Evolutionary conservation across 2,113 vertebrate species (phyloP), one percentile per base, ranked within the genome.

Genomic region (Clarias macrocephalus): DNA sequence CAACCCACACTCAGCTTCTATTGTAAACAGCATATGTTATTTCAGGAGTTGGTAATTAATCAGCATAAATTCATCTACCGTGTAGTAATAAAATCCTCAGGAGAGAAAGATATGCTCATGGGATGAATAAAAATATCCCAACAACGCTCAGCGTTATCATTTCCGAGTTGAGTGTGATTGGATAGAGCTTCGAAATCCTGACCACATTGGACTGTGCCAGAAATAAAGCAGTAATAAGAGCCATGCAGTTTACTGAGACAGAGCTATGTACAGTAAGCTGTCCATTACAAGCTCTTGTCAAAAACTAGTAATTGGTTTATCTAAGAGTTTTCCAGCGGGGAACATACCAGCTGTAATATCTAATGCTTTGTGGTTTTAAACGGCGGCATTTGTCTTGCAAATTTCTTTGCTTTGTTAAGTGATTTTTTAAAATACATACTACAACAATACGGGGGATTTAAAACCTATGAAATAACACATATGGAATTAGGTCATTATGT

Each of bases 281-380:
- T 80, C 25, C 13, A 59, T 80, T 30, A n/a, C 7, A 66, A 23
- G n/a, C 48, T 16, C 30, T 52, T 52, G 23, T 63, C 16, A 80
- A 80, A 85, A 86, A 25, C 6, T n/a, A 21, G 19, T 79, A 66
- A 68, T 54, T 80, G 76, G 75, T 54, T 85, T 48, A 85, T 85
- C 62, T 65, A 59, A 60, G 65, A 57, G 66, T 70, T 68, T 83
- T 68, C 63, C 82, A 83, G 30, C 59, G 21, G 57, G 72, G n/a
- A 75, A 54, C 28, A 84, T 23, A 21, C 30, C 37, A 30, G 25
- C 48, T 77, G 59, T 72, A 76, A 76, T 62, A 52, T 85, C 70
- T 21, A 23, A 23, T 42, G 68, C 7, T 21, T 52, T 52, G 25
- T 85, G 23, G 30, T 30, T 63, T 63, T 63, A 13, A 48, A 85